Conservation (phyloP, 1,140 invertebrate species). For the Drosophila takahashii region DNA sequence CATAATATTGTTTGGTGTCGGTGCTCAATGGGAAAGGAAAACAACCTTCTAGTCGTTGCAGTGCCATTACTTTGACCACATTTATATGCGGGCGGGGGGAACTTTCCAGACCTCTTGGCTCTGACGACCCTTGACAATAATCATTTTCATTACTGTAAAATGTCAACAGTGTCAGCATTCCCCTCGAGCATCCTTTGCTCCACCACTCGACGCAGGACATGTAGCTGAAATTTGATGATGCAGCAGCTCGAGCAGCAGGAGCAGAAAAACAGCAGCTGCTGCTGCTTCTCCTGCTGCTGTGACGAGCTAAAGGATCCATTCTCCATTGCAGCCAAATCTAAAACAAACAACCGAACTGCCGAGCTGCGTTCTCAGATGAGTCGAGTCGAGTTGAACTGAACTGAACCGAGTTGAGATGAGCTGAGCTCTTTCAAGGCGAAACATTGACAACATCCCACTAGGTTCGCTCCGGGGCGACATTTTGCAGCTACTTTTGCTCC, state of each 20-base stretch:
- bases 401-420: slow-evolving; percentile 7
- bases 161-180: slow-evolving; percentile 70
- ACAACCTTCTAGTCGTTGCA: slow-evolving; percentile 3
- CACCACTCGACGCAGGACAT: slow-evolving; percentile 44
- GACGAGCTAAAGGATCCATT: slow-evolving; percentile 31
- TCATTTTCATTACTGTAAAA: slow-evolving; percentile 72
- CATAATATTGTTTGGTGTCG: background rate
- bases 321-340: slow-evolving; percentile 48
- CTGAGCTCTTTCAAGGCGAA: slow-evolving; percentile 55
- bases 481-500: slow-evolving; percentile 71
- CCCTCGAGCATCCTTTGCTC: slow-evolving; percentile 38
- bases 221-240: slow-evolving; percentile 74
- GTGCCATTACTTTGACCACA: slow-evolving; percentile 22
- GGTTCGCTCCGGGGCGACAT: slow-evolving; percentile 52
- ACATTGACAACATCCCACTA: slow-evolving; percentile 51
- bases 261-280: slow-evolving; percentile 22
- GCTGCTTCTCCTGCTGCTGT: slow-evolving; percentile 8
- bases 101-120: slow-evolving; percentile 24
- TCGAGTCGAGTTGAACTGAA: slow-evolving; percentile 11
- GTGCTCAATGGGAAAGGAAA: background rate
- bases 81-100: slow-evolving; percentile 18
- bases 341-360: slow-evolving; percentile 63
- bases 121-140: slow-evolving; percentile 74
- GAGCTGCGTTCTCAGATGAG: slow-evolving; percentile 37
- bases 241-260: slow-evolving; percentile 45